A percentile compares a stretch with the other conserved stretches of the same genome.
phyloP scores from a whole-genome alignment of 2,797 vertebrate species.

The Hipposideros larvatus region DNA sequence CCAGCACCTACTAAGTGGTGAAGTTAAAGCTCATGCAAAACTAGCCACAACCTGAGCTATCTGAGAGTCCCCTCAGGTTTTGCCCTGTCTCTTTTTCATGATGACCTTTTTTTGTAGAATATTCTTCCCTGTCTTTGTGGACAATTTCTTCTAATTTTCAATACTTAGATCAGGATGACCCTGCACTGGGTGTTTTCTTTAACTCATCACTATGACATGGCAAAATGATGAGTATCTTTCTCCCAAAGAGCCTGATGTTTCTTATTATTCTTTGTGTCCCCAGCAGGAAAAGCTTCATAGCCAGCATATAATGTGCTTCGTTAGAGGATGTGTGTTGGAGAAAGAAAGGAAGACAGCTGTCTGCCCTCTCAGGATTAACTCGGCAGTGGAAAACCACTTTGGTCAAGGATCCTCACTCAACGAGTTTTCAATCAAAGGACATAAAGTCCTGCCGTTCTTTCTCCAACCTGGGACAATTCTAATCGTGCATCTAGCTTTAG shows the following conservation, averaged over 20 bases:
- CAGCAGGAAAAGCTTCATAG: not conserved
- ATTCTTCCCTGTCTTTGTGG: not conserved
- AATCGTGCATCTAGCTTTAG: not conserved
- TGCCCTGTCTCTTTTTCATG: not conserved
- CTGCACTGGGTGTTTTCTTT: not conserved
- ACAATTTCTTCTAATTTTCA: not conserved
- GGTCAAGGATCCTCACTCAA: not conserved
- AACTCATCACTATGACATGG: not conserved
- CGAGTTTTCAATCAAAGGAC: not conserved
- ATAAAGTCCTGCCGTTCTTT: not conserved
- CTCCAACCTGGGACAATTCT: not conserved
- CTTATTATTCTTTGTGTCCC: not conserved
- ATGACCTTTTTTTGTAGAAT: not conserved
- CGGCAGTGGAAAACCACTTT: not conserved
- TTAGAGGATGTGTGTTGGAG: not conserved
- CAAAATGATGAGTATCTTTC: not conserved
- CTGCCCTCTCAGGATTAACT: not conserved
- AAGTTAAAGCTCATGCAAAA: not conserved
- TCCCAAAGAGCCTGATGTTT: not conserved
- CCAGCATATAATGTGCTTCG: not conserved
- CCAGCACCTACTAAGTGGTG: not conserved
- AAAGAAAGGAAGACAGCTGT: not conserved
- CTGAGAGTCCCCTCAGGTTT: not conserved
- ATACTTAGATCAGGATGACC: not conserved
- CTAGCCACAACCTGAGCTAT: not conserved